Evolutionary conservation across 2,888 invertebrate species (phyloP).

Genomic region (Scaptomyza cyrtandrae): DNA sequence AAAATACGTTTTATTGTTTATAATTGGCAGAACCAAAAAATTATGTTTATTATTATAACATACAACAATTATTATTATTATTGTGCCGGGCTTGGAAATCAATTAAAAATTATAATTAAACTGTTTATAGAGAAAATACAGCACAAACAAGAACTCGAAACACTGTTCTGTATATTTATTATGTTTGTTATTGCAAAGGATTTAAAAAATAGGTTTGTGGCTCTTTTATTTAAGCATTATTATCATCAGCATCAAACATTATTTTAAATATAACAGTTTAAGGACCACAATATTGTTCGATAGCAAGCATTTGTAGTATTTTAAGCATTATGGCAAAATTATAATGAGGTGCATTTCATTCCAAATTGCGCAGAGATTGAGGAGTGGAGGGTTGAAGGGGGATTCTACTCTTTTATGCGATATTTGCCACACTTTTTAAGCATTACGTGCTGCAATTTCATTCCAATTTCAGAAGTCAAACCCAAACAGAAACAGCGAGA

Average conservation of each 20-base stretch:
- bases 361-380: no score
- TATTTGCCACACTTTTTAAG: conserved; percentile 46
- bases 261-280: conserved; percentile 21
- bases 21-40: conserved; percentile 34
- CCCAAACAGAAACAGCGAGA: background rate
- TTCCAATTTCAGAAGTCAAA: conserved; percentile 39
- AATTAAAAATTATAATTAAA: conserved; percentile 69
- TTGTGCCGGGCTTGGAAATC: conserved; percentile 41
- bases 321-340: conserved; percentile 33
- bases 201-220: background rate
- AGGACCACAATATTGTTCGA: background rate
- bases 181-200: background rate
- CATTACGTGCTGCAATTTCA: conserved; percentile 50
- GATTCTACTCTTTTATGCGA: background rate
- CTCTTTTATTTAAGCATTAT: conserved; percentile 26
- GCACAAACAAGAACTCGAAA: background rate
- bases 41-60: conserved; percentile 5
- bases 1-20: conserved; percentile 43
- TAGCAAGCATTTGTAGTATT: conserved; percentile 17
- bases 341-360: conserved; percentile 31
- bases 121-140: conserved; percentile 18
- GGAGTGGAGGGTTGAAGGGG: no score
- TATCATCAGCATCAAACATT: conserved; percentile 11
- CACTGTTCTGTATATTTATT: background rate
- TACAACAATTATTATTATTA: background rate